phyloP scores from a whole-genome alignment of 2,888 invertebrate species.

The Hemicrepidius hirtus region DNA sequence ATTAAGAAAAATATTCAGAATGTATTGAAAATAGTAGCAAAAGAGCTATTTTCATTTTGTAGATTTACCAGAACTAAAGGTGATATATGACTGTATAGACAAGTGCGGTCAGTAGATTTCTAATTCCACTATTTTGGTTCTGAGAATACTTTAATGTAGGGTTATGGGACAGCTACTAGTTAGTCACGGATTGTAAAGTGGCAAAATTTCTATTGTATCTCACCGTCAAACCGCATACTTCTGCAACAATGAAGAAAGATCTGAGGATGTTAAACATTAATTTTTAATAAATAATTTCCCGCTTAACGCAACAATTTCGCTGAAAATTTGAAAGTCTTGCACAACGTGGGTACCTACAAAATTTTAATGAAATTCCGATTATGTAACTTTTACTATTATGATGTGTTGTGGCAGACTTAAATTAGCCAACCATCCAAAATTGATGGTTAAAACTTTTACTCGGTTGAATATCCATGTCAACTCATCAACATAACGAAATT shows the following conservation, averaged over 20 bases:
- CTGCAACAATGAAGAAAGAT: slow-evolving; percentile 8
- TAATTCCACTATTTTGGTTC: slow-evolving; percentile 40
- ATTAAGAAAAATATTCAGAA: slow-evolving; percentile 15
- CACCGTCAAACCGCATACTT: slow-evolving; percentile 29
- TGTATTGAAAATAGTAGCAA: slow-evolving; percentile 6
- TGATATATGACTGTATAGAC: slow-evolving; percentile 48
- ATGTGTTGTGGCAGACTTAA: not conserved
- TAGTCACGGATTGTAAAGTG: slow-evolving; percentile 43
- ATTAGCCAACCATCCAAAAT: slow-evolving; percentile 1
- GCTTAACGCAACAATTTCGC: not conserved
- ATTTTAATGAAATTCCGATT: not conserved
- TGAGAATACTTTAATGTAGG: slow-evolving; percentile 44
- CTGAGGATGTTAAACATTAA: not conserved
- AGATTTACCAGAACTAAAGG: slow-evolving; percentile 39
- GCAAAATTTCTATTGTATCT: slow-evolving; percentile 36
- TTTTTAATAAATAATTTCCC: not conserved
- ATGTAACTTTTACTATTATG: slow-evolving; percentile 4
- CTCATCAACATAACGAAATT: slow-evolving; percentile 14
- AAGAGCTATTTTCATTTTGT: slow-evolving; percentile 19
- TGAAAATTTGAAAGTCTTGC: not conserved
- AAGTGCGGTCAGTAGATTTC: slow-evolving; percentile 47
- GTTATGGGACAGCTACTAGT: slow-evolving; percentile 43
- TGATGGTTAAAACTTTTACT: slow-evolving; percentile 20
- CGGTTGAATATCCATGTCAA: slow-evolving; percentile 5
- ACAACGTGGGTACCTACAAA: not conserved